These are phyloP conservation scores for Nomada fabriciana DNA, from an alignment of 2,888 invertebrate genomes.

Conservation along the genomic window DNA sequence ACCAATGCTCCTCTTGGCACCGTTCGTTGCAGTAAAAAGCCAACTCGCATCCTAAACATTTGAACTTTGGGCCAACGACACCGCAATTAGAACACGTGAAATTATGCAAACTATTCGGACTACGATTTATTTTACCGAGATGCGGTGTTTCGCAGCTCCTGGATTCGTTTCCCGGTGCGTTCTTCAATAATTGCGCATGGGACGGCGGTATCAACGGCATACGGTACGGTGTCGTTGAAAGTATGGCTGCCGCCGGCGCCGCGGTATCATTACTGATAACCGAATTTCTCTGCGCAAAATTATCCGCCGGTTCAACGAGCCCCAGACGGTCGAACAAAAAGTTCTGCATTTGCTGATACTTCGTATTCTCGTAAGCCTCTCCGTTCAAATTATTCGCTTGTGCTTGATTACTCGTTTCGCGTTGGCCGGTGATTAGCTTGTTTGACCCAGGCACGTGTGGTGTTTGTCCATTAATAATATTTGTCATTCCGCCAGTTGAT, in stretches of 20 bases:
- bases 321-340: constrained; percentile 52
- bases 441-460: background rate
- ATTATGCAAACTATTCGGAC: constrained; percentile 62
- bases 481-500: constrained; percentile 28
- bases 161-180: constrained; percentile 7
- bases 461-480: constrained; percentile 25
- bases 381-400: constrained; percentile 30
- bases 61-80: constrained; percentile 72
- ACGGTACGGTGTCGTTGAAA: constrained; percentile 19
- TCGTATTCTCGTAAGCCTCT: constrained; percentile 37
- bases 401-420: background rate
- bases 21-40: constrained; percentile 79
- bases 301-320: constrained; percentile 38
- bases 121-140: constrained; percentile 72
- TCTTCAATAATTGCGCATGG: constrained; percentile 17
- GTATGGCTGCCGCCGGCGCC: constrained; percentile 7
- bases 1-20: constrained; percentile 81
- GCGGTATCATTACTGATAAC: constrained; percentile 17
- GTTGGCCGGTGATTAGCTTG: background rate
- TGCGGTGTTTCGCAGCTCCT: constrained; percentile 76
- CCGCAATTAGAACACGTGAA: constrained; percentile 78
- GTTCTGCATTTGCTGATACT: constrained; percentile 59
- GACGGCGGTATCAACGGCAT: constrained; percentile 7
- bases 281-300: constrained; percentile 37
- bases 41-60: constrained; percentile 80